These are phyloP conservation scores for Cinclus cinclus DNA, from an alignment of 2,113 vertebrate species.

Conservation along the genomic window DNA sequence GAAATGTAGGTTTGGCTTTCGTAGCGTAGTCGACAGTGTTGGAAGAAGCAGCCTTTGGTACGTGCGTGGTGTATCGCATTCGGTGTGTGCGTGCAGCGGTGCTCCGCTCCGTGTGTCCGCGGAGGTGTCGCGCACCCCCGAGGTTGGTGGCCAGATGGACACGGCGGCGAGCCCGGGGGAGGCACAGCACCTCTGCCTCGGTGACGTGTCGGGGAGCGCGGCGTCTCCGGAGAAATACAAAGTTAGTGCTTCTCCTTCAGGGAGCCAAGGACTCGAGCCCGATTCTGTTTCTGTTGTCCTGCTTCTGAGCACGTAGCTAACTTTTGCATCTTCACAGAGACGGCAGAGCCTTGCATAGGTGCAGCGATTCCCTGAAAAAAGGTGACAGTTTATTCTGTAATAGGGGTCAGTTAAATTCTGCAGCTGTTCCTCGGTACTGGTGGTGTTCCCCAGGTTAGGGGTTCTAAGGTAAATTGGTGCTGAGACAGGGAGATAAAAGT, in stretches of 20 bases:
- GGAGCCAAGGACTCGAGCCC: not conserved
- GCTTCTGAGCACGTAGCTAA: rapidly evolving
- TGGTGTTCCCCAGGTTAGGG: not conserved
- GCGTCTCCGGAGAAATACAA: not conserved
- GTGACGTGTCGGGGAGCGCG: rapidly evolving
- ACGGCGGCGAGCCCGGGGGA: rapidly evolving
- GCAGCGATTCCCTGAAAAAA: not conserved
- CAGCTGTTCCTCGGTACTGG: not conserved
- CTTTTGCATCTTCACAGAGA: not conserved
- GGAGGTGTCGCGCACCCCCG: rapidly evolving
- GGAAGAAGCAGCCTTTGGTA: rapidly evolving
- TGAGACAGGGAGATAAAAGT: not conserved
- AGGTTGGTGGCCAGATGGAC: rapidly evolving
- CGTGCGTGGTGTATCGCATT: rapidly evolving
- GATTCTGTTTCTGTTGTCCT: rapidly evolving
- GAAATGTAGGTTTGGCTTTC: no score
- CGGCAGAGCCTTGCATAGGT: rapidly evolving
- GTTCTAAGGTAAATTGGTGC: not conserved
- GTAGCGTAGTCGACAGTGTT: rapidly evolving
- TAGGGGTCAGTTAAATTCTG: rapidly evolving
- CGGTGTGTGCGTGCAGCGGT: not conserved
- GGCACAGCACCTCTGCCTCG: not conserved
- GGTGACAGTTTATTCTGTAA: rapidly evolving
- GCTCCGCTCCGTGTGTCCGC: rapidly evolving
- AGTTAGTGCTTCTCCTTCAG: not conserved